A percentile compares a stretch with the other conserved stretches of the same genome.
Evolutionary conservation across 2,888 invertebrate genomes (phyloP).

Genomic region (Drosophila paramelanica): DNA sequence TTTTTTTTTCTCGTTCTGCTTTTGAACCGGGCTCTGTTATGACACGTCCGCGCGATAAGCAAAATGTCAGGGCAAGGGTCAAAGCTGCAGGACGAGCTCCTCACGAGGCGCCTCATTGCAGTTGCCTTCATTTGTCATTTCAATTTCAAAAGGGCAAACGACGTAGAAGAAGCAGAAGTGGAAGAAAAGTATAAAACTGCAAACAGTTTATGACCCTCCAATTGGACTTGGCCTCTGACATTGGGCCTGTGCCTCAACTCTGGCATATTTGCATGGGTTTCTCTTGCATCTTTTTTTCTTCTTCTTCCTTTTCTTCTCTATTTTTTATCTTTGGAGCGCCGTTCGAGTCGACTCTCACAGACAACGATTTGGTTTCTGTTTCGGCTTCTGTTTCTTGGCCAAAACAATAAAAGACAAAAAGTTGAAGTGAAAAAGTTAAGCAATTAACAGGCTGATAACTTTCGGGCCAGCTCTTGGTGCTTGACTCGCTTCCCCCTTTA

Average conservation of each 20-base stretch:
- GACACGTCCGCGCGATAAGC: constrained; percentile 75
- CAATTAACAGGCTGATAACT: constrained; percentile 83
- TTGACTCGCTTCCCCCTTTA: neutral
- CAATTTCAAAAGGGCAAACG: constrained; percentile 64
- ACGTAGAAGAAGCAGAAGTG: constrained; percentile 2
- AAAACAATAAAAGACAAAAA: constrained; percentile 65
- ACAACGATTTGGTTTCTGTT: constrained; percentile 33
- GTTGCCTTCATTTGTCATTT: constrained; percentile 74
- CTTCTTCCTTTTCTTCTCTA: constrained; percentile 19
- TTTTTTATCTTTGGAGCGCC: constrained; percentile 59
- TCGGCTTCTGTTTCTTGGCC: constrained; percentile 41
- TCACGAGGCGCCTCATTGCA: constrained; percentile 39
- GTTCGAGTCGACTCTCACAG: neutral
- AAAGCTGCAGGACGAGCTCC: constrained; percentile 54
- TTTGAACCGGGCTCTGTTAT: constrained; percentile 59
- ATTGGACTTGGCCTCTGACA: constrained; percentile 22
- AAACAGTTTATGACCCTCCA: constrained; percentile 46
- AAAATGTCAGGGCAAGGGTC: constrained; percentile 72
- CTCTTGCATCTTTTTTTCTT: constrained; percentile 26
- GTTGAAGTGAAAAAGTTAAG: constrained; percentile 82
- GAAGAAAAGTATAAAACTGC: constrained; percentile 51
- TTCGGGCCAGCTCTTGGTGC: constrained; percentile 60
- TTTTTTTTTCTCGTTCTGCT: constrained; percentile 18
- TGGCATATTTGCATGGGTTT: constrained; percentile 63
- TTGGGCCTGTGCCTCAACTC: constrained; percentile 27